phyloP scores from a whole-genome alignment of 2,888 invertebrate species.

The Cremastobaeus sp. region DNA sequence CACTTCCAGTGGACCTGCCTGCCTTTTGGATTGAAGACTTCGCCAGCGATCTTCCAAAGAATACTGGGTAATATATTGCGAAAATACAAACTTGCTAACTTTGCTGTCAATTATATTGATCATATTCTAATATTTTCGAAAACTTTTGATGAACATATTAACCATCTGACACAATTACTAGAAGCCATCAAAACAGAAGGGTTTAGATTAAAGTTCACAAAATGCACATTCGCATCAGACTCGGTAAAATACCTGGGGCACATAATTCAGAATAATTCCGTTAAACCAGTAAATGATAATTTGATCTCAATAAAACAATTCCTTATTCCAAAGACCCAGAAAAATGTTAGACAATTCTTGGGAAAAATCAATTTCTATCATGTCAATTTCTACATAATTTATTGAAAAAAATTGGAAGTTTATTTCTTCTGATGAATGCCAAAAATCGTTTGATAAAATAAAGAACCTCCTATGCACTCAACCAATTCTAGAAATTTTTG shows the following conservation, averaged over 20 bases:
- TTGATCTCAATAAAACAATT: conserved; percentile 50
- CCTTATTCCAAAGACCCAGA: conserved; percentile 13
- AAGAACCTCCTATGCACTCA: conserved; percentile 62
- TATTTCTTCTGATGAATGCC: conserved; percentile 61
- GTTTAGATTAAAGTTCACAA: conserved; percentile 52
- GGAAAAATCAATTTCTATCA: conserved; percentile 52
- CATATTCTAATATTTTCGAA: conserved; percentile 51
- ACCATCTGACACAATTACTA: conserved; percentile 26
- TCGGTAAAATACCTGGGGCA: conserved; percentile 18
- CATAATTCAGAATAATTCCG: conserved; percentile 13
- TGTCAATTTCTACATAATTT: too few relatives aligned
- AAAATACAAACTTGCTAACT: conserved; percentile 41
- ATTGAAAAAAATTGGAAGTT: conserved; percentile 60
- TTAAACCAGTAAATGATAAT: conserved; percentile 55
- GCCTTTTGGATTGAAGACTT: conserved; percentile 54
- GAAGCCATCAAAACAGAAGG: conserved; percentile 55
- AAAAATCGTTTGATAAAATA: conserved; percentile 57
- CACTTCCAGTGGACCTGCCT: conserved; percentile 51
- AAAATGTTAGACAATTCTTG: conserved; percentile 18
- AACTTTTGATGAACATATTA: conserved; percentile 42
- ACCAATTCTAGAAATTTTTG: conserved; percentile 66
- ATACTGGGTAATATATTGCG: conserved; percentile 45
- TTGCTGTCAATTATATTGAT: conserved; percentile 49
- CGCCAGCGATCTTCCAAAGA: conserved; percentile 57
- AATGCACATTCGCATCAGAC: conserved; percentile 18